Base-by-base conservation (phyloP, 1,140 invertebrate genomes). In the Drosophila triauraria region DNA sequence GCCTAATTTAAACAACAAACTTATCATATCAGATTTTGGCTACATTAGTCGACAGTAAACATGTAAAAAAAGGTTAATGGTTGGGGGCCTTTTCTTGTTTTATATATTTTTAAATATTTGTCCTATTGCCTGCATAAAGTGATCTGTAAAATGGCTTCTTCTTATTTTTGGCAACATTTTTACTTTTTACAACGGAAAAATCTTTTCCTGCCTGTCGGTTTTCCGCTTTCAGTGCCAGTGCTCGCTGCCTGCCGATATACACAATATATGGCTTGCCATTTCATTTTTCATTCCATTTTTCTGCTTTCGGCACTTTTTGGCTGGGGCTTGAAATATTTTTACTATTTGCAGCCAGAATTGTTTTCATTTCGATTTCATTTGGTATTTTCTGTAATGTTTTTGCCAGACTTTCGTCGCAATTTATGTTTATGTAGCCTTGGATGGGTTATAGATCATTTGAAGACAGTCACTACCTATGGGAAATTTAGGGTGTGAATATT, bases 171-270 rank as follows among this genome's bases (percentile, higher is more conserved):
- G 76, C 81, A 81, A 30, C 38, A 30, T 48, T 84, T 84, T 72
- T 79, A 63, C 54, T 80, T 62, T 60, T 86, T 86, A 88, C 80
- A 88, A 79, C 83, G 84, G 80, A 86, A 88, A 87, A 72, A 74
- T 83, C 44, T 65, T 86, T 80, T 62, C 72, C 57, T 85, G 80
- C 78, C 82, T 62, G 59, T 69, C 60, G 50, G 25, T 72, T 57
- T 64, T 70, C 51, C 47, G 46, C 20, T 53, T 47, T 30, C 47
- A 23, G 23, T 35, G 51, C 61, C 47, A 35, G 32, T 35, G 8
- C 32, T 53, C 67, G 48, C 48, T 58, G 57, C 58, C 50, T 80
- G 62, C 46, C 48, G 82, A 63, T 51, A 47, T 76, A 56, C 51
- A 62, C 38, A 68, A 75, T 80, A 85, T 87, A 90, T 60, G 65